phyloP scores from a whole-genome alignment of 1,140 invertebrate species.

The Drosophila lini region DNA sequence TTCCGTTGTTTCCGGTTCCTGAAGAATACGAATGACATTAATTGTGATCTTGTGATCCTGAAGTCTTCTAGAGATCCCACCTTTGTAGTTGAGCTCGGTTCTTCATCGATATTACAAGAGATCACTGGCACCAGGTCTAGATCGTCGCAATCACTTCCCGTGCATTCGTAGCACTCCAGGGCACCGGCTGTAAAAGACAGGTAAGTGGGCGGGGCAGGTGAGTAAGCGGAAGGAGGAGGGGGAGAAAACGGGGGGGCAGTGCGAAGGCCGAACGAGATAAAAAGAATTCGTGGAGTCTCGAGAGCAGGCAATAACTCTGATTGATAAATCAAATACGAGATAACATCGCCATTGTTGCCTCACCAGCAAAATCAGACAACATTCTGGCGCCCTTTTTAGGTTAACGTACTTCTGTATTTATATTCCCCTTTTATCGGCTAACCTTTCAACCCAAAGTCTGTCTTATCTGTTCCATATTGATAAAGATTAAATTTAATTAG shows the following conservation, averaged over 20 bases:
- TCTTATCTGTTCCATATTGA: conserved; percentile 5
- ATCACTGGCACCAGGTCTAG: not conserved
- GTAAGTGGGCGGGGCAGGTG: not conserved
- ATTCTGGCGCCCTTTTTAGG: conserved; percentile 28
- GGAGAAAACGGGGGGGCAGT: not conserved
- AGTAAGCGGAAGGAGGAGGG: conserved; percentile 3
- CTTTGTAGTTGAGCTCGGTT: not conserved
- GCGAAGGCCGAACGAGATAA: conserved; percentile 29
- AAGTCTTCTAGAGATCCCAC: not conserved
- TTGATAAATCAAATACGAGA: conserved; percentile 57
- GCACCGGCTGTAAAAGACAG: conserved; percentile 35
- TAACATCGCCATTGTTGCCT: conserved; percentile 28
- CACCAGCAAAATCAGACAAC: conserved; percentile 16
- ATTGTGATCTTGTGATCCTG: not conserved
- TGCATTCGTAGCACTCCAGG: conserved; percentile 64
- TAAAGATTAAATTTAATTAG: not conserved
- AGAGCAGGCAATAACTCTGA: conserved; percentile 46
- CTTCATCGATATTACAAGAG: conserved; percentile 32
- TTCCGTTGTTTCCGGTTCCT: not conserved
- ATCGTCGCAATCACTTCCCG: conserved; percentile 47
- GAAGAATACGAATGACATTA: not conserved
- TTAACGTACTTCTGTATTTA: conserved; percentile 21
- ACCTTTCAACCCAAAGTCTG: conserved; percentile 18
- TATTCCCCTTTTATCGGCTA: conserved; percentile 3
- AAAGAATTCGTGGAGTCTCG: conserved; percentile 21